These are phyloP conservation scores for Siniperca chuatsi DNA, from an alignment of 2,113 vertebrate genomes.

Conservation along the genomic window DNA sequence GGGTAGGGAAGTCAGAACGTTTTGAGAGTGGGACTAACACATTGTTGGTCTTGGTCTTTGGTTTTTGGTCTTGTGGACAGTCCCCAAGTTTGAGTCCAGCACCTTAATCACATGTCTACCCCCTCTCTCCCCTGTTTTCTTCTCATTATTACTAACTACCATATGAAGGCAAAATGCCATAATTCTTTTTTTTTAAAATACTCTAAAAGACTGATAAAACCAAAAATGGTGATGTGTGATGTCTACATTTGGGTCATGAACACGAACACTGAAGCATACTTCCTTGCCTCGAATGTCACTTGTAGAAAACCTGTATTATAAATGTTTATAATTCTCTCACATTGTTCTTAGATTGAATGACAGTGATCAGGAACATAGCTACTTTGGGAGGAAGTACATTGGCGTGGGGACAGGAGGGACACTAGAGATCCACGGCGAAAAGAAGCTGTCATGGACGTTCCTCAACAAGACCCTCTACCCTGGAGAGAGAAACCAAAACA, in stretches of 20 bases:
- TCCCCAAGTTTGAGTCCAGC: background rate
- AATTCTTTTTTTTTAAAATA: no score
- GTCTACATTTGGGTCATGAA: background rate
- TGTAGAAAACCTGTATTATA: background rate
- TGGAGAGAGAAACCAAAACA: conserved; percentile 89
- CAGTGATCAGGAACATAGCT: conserved; percentile 81
- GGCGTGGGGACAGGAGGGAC: conserved; percentile 90
- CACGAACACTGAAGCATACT: background rate
- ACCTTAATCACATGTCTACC: background rate
- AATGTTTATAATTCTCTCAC: background rate
- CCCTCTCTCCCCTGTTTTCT: background rate
- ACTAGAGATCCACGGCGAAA: conserved; percentile 91
- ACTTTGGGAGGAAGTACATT: conserved; percentile 94
- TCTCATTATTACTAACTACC: no score
- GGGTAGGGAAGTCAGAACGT: no score
- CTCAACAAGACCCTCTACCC: conserved; percentile 92
- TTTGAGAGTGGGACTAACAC: no score
- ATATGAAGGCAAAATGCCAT: no score
- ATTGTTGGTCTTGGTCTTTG: background rate
- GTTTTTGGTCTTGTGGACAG: background rate
- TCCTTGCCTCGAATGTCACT: background rate
- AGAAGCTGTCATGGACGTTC: conserved; percentile 95
- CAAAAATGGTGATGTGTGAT: background rate
- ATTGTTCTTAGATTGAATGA: conserved; percentile 87
- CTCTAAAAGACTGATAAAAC: background rate